Evolutionary conservation across 2,113 vertebrate species (phyloP).

Genomic region (Thryonomys swinderianus): DNA sequence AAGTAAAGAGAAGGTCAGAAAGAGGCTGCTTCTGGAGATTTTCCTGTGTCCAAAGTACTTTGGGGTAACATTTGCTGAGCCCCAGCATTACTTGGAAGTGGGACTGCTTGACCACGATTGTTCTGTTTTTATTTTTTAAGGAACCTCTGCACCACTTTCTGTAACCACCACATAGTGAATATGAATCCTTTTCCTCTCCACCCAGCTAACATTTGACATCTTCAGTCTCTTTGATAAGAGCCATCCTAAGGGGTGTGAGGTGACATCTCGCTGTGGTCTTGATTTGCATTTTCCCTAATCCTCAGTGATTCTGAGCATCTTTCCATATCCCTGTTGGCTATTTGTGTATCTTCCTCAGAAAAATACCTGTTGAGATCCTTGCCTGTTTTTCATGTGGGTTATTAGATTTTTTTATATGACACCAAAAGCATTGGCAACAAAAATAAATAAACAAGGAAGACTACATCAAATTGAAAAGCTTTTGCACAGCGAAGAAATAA

Average conservation of each 20-base stretch:
- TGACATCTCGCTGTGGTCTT: not conserved
- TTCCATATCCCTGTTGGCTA: not conserved
- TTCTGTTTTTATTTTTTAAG: not conserved
- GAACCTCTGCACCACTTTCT: not conserved
- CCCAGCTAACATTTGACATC: too few relatives aligned
- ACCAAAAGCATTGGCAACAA: not conserved
- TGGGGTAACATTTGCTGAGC: too few relatives aligned
- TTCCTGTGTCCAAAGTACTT: not conserved
- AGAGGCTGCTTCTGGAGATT: not conserved
- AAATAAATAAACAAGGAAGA: not conserved
- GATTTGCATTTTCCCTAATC: not conserved
- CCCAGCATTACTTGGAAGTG: too few relatives aligned
- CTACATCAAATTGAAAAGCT: not conserved
- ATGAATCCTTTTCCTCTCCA: too few relatives aligned
- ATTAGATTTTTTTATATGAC: not conserved
- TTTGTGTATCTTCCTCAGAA: not conserved
- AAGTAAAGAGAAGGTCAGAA: not conserved
- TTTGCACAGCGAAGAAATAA: not conserved
- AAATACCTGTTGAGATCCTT: not conserved
- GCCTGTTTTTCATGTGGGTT: not conserved
- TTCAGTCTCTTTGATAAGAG: not conserved
- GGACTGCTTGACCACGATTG: not conserved
- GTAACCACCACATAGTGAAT: not conserved
- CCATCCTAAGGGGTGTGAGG: too few relatives aligned
- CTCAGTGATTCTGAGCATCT: not conserved